Evolutionary conservation across 2,113 vertebrate genomes (phyloP).

Genomic region (Ammodytes marinus): DNA sequence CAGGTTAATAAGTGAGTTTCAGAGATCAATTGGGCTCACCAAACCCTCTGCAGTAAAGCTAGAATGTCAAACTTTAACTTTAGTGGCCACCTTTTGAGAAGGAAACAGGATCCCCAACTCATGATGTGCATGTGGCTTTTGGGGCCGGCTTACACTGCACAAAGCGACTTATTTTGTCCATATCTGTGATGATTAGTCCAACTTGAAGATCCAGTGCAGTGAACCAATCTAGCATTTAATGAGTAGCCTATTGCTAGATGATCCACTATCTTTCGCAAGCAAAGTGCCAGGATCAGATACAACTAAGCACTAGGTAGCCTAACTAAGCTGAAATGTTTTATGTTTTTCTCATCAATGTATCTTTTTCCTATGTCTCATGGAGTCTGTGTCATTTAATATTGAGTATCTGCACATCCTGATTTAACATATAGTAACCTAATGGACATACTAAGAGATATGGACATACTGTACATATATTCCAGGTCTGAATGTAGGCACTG

Average conservation of each 20-base stretch:
- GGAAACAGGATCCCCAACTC: neutral
- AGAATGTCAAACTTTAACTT: neutral
- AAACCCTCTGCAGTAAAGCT: neutral
- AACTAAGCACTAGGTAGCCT: neutral
- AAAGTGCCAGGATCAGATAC: neutral
- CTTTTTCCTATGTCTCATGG: neutral
- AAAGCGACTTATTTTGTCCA: neutral
- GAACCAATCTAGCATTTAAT: neutral
- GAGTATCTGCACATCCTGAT: neutral
- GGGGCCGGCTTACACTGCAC: neutral
- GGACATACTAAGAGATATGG: neutral
- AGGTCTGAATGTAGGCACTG: constrained; percentile 8
- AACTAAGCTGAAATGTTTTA: neutral
- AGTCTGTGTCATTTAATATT: neutral
- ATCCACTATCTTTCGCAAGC: neutral
- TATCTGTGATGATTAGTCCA: neutral
- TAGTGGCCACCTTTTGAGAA: neutral
- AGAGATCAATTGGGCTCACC: neutral
- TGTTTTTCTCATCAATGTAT: neutral
- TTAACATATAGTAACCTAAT: neutral
- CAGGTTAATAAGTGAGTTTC: too few relatives aligned
- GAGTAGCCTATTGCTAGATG: neutral
- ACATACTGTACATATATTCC: neutral
- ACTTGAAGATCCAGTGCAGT: neutral
- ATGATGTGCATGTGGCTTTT: neutral